Percentiles rank a stretch among this genome's conserved stretches.
These are phyloP conservation scores for Oreochromis aureus DNA, from an alignment of 2,113 vertebrate genomes.

Conservation along the genomic window DNA sequence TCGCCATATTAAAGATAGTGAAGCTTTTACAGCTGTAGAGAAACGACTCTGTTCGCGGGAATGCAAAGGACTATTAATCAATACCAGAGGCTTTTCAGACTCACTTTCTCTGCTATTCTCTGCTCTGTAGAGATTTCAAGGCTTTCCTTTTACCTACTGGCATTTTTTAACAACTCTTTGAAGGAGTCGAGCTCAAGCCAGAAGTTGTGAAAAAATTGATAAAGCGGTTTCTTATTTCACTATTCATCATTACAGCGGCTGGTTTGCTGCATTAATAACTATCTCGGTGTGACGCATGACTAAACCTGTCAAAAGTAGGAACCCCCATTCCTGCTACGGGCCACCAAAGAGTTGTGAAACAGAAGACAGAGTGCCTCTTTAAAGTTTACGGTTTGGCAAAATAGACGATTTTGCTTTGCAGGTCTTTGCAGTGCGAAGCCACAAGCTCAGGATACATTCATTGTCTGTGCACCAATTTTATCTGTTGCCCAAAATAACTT, in stretches of 20 bases:
- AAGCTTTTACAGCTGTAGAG: background rate
- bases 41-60: background rate
- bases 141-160: background rate
- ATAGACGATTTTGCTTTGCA: background rate
- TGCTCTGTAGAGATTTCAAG: background rate
- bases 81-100: background rate
- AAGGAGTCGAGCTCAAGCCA: background rate
- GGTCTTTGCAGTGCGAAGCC: background rate
- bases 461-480: background rate
- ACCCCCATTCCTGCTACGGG: background rate
- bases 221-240: background rate
- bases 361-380: background rate
- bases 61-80: background rate
- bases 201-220: background rate
- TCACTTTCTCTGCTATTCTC: background rate
- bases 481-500: background rate
- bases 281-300: background rate
- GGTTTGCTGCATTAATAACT: background rate
- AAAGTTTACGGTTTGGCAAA: background rate
- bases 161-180: background rate
- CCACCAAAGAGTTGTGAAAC: background rate
- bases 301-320: background rate
- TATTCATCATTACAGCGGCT: background rate
- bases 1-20: background rate
- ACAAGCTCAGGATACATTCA: background rate